These are phyloP conservation scores for Odocoileus virginianus DNA, from an alignment of 2,113 vertebrate genomes.

Conservation along the genomic window DNA sequence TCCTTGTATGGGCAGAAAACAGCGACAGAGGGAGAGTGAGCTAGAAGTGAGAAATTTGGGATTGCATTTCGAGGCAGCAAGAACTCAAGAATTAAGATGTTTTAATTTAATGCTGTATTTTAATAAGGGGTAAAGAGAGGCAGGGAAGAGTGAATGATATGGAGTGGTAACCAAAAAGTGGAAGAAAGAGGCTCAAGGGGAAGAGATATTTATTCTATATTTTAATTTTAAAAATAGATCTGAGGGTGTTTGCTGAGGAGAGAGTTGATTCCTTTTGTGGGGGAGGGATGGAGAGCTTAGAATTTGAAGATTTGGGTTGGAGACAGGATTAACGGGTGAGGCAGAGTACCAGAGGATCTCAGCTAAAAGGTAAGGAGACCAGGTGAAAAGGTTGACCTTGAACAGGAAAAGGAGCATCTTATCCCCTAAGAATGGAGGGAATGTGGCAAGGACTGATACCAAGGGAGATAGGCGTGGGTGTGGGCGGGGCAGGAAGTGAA, in stretches of 20 bases:
- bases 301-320: neutral
- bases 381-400: neutral
- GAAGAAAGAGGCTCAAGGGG: neutral
- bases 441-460: neutral
- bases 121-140: neutral
- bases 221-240: neutral
- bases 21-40: neutral
- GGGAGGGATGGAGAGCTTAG: neutral
- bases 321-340: neutral
- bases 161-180: neutral
- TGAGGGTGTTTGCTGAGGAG: neutral
- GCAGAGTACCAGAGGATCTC: neutral
- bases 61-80: neutral
- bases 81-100: neutral
- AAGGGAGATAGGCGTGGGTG: neutral
- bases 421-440: neutral
- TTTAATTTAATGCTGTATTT: neutral
- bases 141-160: neutral
- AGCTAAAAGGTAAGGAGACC: neutral
- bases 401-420: neutral
- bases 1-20: neutral
- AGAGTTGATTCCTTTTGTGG: neutral
- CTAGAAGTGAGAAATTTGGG: neutral
- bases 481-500: neutral
- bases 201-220: neutral